Conservation (phyloP, 2,113 vertebrate genomes). For the Paramisgurnus dabryanus region DNA sequence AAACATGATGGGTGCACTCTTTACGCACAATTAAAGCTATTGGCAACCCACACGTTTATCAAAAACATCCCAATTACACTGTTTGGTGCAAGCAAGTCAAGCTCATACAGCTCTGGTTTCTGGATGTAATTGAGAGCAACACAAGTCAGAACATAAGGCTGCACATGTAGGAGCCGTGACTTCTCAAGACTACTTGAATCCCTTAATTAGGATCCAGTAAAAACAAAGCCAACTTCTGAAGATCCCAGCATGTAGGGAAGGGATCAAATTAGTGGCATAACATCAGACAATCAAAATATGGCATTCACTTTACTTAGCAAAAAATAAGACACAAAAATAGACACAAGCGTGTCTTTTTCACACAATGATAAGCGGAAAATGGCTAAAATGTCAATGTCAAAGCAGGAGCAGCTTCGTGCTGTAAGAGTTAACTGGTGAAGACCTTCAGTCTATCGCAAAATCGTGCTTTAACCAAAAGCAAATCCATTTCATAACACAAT, state of each 20-base stretch:
- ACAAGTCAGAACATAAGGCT: slow-evolving; percentile 12
- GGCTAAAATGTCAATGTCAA: no score
- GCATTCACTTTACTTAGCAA: not conserved
- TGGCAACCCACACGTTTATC: not conserved
- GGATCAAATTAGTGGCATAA: slow-evolving; percentile 18
- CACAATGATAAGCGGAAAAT: not conserved
- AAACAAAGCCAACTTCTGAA: slow-evolving; percentile 7
- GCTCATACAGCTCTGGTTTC: not conserved
- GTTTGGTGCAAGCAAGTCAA: not conserved
- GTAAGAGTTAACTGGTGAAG: not conserved
- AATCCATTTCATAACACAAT: not conserved
- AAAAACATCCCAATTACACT: not conserved
- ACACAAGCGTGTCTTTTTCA: not conserved
- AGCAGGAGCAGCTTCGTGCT: not conserved
- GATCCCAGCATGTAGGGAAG: not conserved
- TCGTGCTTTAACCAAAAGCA: not conserved
- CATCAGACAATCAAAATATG: slow-evolving; percentile 6
- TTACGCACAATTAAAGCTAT: not conserved
- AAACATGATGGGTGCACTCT: not conserved
- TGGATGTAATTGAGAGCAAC: slow-evolving; percentile 40
- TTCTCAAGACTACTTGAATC: slow-evolving; percentile 13
- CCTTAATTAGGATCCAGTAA: slow-evolving; percentile 26
- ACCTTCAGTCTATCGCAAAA: not conserved
- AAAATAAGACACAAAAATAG: not conserved
- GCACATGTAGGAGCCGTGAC: slow-evolving; percentile 5